Evolutionary conservation across 2,797 vertebrate species (phyloP).

Genomic region (Poeciliopsis paucimaculata): DNA sequence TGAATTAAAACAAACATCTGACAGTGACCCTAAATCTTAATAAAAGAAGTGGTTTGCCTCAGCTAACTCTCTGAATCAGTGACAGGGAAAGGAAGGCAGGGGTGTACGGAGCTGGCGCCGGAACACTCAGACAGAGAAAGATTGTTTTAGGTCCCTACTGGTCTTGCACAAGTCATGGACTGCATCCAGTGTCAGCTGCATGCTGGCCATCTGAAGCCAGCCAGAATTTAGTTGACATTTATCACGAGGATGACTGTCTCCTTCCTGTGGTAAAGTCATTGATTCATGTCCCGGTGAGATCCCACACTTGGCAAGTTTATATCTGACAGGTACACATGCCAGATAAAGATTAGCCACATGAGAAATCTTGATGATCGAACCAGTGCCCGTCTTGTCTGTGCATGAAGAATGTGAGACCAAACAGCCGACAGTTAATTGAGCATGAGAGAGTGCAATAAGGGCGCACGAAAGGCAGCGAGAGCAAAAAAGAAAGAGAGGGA

Average conservation of each 20-base stretch:
- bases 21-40: slow-evolving; percentile 52
- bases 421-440: slow-evolving; percentile 45
- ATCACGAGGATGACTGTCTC: slow-evolving; percentile 56
- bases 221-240: slow-evolving; percentile 37
- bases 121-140: slow-evolving; percentile 40
- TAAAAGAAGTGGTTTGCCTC: slow-evolving; percentile 51
- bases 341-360: slow-evolving; percentile 21
- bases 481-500: slow-evolving; percentile 10
- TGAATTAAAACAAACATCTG: slow-evolving; percentile 47
- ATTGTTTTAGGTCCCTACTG: slow-evolving; percentile 43
- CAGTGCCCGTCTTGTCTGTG: slow-evolving; percentile 20
- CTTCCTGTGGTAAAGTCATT: slow-evolving; percentile 44
- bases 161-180: slow-evolving; percentile 43
- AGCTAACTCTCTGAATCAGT: slow-evolving; percentile 64
- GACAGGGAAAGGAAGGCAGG: slow-evolving; percentile 57
- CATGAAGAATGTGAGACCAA: slow-evolving; percentile 45
- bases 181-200: slow-evolving; percentile 34
- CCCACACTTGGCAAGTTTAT: slow-evolving; percentile 27
- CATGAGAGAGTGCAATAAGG: slow-evolving; percentile 37
- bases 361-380: slow-evolving; percentile 22
- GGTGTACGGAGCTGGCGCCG: slow-evolving; percentile 68
- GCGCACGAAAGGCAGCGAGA: slow-evolving; percentile 12
- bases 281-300: slow-evolving; percentile 45
- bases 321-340: slow-evolving; percentile 43
- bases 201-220: slow-evolving; percentile 28